A percentile compares a stretch with the other conserved stretches of the same genome.
Conservation (phyloP, 2,113 vertebrate genomes). For the Dipodomys stephensi region DNA sequence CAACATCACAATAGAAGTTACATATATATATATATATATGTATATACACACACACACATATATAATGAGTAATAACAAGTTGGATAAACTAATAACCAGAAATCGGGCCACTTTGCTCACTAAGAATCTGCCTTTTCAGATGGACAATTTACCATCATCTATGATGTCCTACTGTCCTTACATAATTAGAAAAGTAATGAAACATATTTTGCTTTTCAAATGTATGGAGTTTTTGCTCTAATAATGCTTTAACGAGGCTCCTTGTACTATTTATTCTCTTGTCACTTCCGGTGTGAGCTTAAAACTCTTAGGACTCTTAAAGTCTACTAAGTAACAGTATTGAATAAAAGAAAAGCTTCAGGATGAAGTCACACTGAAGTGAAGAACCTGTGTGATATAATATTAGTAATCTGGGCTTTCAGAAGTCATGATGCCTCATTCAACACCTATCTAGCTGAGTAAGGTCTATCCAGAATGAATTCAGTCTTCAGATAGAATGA, state of each 20-base stretch:
- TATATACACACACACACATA: too few species aligned
- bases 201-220: neutral
- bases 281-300: neutral
- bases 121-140: neutral
- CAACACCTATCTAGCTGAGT: neutral
- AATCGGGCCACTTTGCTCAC: neutral
- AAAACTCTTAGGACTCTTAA: too few species aligned
- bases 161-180: neutral
- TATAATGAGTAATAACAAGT: too few species aligned
- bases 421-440: constrained; percentile 8
- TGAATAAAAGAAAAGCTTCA: constrained; percentile 49
- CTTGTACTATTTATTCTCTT: constrained; percentile 29
- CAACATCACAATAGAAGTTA: neutral
- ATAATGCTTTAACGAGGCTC: neutral
- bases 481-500: constrained; percentile 45
- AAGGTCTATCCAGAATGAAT: constrained; percentile 45
- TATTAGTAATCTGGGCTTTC: constrained; percentile 37
- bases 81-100: too few species aligned
- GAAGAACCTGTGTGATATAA: constrained; percentile 10
- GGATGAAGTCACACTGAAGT: constrained; percentile 12
- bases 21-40: neutral
- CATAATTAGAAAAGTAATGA: neutral
- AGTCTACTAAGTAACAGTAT: neutral
- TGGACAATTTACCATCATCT: neutral
- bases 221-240: neutral